Evolutionary conservation across 35 echinoderm and acorn worm genomes (phyloP), one percentile per base, ranked within the genome.

Genomic region (Hemicentrotus pulcherrimus): DNA sequence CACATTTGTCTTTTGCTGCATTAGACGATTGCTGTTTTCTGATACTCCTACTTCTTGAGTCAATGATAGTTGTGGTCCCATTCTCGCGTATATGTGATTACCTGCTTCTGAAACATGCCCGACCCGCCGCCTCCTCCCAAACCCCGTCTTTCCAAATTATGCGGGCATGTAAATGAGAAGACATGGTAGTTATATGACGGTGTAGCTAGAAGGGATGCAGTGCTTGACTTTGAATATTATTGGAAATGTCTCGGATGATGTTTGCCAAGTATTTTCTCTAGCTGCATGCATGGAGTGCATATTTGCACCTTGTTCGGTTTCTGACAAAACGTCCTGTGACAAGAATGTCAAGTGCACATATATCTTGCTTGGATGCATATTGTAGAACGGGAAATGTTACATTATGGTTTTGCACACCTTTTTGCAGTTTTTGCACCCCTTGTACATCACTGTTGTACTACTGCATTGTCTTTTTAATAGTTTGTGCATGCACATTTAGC

Each of bases 151-250:
- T 31, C 88, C 46, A 18, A 32, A 45, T 90, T 90, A 45, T 90
- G 88, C 15, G 88, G n/a, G 12, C 88, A 90, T 90, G 88, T 90
- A 90, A 90, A 90, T 90, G 32, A 45, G 32, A 90, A 90, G 88
- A 45, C 88, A 90, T 90, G 12, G 88, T 47, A 90, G 65, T n/a
- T 78, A 28, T 22, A 78, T 78, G 65, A 71, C 16, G 18, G 16
- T 71, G 4, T 78, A n/a, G 65, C 65, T 78, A n/a, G 65, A 78
- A 78, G 65, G 65, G 19, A 78, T 78, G 22, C 65, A 78, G 24
- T 78, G 65, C 65, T 28, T 78, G 65, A 30, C 65, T 78, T 28
- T 78, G 65, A 78, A 78, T 78, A 78, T 78, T 78, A 78, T 78
- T 78, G 65, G 65, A 78, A 78, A 78, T 78, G 65, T 78, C 65